Percentiles rank a stretch among this genome's conserved stretches.
phyloP scores from a whole-genome alignment of 1,140 invertebrate species.

The Copidosoma floridanum region DNA sequence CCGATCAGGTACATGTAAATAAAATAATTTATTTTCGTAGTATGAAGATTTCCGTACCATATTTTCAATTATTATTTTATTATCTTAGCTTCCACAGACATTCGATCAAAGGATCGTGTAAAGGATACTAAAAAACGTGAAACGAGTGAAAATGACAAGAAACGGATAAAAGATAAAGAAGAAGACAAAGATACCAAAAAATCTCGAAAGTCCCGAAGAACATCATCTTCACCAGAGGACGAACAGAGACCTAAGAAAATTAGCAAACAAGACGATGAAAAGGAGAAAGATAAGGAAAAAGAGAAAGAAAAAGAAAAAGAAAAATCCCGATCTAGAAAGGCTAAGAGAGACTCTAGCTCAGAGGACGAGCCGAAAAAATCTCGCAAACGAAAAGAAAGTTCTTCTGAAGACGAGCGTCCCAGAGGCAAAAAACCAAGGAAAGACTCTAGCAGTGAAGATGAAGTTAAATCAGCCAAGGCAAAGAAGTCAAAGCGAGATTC shows the following conservation, averaged over 20 bases:
- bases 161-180: constrained; percentile 51
- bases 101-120: constrained; percentile 43
- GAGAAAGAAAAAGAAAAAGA: constrained; percentile 57
- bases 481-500: constrained; percentile 51
- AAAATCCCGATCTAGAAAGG: constrained; percentile 57
- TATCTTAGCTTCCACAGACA: constrained; percentile 40
- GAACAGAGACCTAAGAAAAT: constrained; percentile 64
- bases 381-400: constrained; percentile 49
- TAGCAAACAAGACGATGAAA: constrained; percentile 61
- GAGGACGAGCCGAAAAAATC: constrained; percentile 59
- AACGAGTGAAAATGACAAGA: constrained; percentile 52
- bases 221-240: constrained; percentile 65
- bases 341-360: constrained; percentile 59
- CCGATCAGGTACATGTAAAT: constrained; percentile 37
- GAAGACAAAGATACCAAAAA: constrained; percentile 55
- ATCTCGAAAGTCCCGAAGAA: constrained; percentile 57
- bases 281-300: constrained; percentile 63
- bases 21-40: constrained; percentile 9
- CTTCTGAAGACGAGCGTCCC: constrained; percentile 52
- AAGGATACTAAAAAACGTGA: constrained; percentile 54
- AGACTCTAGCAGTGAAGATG: constrained; percentile 55
- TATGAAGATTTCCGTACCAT: no score
- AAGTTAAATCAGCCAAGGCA: constrained; percentile 38
- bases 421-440: constrained; percentile 56
- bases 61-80: neutral